Conservation (phyloP, 2,797 vertebrate genomes). For the Anniella stebbinsi region DNA sequence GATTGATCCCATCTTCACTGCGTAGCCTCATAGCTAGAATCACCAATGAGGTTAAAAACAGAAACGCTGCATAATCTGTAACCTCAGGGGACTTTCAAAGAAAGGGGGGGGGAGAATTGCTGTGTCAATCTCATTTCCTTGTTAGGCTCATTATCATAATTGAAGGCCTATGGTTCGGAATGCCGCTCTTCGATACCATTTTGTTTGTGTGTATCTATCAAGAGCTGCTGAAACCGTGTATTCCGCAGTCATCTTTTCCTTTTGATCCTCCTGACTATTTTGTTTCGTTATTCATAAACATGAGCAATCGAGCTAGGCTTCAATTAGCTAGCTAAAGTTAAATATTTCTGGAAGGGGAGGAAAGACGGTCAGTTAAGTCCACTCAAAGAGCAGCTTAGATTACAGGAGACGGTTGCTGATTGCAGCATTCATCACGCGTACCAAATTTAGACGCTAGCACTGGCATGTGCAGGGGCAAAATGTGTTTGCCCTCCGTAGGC, state of each 20-base stretch:
- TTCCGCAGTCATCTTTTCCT: slow-evolving; percentile 78
- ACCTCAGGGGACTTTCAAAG: slow-evolving; percentile 75
- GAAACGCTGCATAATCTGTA: slow-evolving; percentile 81
- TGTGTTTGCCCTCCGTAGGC: slow-evolving; percentile 50
- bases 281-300: slow-evolving; percentile 81
- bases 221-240: slow-evolving; percentile 77
- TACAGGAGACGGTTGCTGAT: slow-evolving; percentile 69
- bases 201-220: slow-evolving; percentile 53
- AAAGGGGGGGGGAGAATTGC: slow-evolving; percentile 68
- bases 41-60: slow-evolving; percentile 82
- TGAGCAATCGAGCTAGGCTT: slow-evolving; percentile 77
- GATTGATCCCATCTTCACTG: slow-evolving; percentile 75
- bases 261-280: slow-evolving; percentile 79
- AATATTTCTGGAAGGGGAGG: slow-evolving; percentile 71
- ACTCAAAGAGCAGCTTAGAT: slow-evolving; percentile 67
- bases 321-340: slow-evolving; percentile 77
- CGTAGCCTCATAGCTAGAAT: slow-evolving; percentile 78
- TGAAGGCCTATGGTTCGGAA: slow-evolving; percentile 73
- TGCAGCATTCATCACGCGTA: slow-evolving; percentile 65
- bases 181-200: slow-evolving; percentile 76
- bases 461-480: slow-evolving; percentile 67
- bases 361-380: slow-evolving; percentile 56
- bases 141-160: slow-evolving; percentile 80
- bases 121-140: slow-evolving; percentile 82
- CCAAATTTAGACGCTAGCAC: slow-evolving; percentile 61